Evolutionary conservation across 2,797 vertebrate genomes (phyloP), one percentile per base, ranked within the genome.

Genomic region (Melopsittacus undulatus): DNA sequence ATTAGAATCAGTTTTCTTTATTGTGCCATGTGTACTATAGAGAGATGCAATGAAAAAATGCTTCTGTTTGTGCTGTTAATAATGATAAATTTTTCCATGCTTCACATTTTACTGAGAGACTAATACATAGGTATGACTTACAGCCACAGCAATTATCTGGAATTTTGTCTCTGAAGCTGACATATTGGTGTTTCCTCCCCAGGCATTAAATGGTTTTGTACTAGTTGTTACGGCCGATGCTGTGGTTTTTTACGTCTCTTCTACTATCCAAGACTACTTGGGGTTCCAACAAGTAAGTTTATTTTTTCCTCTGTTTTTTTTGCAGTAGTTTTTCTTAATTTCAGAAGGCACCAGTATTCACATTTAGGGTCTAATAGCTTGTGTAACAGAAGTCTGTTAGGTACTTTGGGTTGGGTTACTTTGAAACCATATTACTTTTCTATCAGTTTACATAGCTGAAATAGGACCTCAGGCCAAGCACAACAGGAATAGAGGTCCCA

Each of bases 151-250:
- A 77, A 64, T 90, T 86, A 51, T n/a, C 67, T 79, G 59, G 26
- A 88, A 48, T 83, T 94, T 86, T 94, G 29, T 86, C 49, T 95
- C 63, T 83, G 34, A 87, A 74, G 54, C 80, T 96, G 87, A 94
- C 40, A 30, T 30, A 54, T 91, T 88, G 42, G 27, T 90, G 57
- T 94, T 94, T 96, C 51, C 32, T 90, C 87, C 94, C 6, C 92
- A 98, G 98, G 98, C 98, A 51, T 97, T 98, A 76, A 98, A 98
- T 96, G 98, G 98, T 66, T 98, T 98, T 90, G 98, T 98, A 10
- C 86, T 98, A 90, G 98, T 98, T 85, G 97, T 98, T 88, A 98
- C 98, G 3, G 96, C 97, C 10, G 98, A 98, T 82, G 98, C 98
- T 46, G 94, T 98, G 61, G 98, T 98, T 81, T 98, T 98, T 94